A percentile compares a stretch with the other conserved stretches of the same genome.
Evolutionary conservation across 2,113 vertebrate genomes (phyloP).

Genomic region (Rutilus rutilus): DNA sequence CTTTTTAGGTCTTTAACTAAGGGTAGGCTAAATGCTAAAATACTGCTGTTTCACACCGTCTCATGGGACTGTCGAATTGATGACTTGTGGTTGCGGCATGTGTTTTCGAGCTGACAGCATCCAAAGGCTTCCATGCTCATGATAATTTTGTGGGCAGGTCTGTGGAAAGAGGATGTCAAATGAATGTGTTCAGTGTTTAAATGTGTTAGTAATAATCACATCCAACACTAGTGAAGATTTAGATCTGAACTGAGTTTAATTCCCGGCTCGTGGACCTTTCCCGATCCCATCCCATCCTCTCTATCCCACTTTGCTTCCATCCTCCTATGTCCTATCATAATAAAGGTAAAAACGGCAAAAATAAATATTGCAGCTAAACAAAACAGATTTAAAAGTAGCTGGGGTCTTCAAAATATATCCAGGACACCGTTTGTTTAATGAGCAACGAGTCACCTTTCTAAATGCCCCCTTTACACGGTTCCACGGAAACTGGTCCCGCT

Average conservation of each 20-base stretch:
- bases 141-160: not conserved
- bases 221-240: not conserved
- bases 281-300: too few relatives aligned
- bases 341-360: too few relatives aligned
- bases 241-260: too few relatives aligned
- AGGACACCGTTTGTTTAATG: not conserved
- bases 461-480: not conserved
- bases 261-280: too few relatives aligned
- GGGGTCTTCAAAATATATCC: too few relatives aligned
- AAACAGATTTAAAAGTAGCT: too few relatives aligned
- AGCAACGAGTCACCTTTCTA: not conserved
- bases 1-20: not conserved
- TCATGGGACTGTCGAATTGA: not conserved
- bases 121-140: not conserved
- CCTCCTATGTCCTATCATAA: too few relatives aligned
- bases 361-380: too few relatives aligned
- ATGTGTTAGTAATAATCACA: too few relatives aligned
- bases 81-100: not conserved
- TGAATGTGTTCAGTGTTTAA: not conserved
- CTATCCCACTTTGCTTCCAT: too few relatives aligned
- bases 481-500: not conserved
- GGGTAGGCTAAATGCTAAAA: not conserved
- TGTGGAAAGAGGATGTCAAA: not conserved
- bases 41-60: not conserved
- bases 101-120: constrained; percentile 3